A percentile compares a stretch with the other conserved stretches of the same genome.
phyloP scores from a whole-genome alignment of 2,113 vertebrate species.

The Mandrillus leucophaeus region DNA sequence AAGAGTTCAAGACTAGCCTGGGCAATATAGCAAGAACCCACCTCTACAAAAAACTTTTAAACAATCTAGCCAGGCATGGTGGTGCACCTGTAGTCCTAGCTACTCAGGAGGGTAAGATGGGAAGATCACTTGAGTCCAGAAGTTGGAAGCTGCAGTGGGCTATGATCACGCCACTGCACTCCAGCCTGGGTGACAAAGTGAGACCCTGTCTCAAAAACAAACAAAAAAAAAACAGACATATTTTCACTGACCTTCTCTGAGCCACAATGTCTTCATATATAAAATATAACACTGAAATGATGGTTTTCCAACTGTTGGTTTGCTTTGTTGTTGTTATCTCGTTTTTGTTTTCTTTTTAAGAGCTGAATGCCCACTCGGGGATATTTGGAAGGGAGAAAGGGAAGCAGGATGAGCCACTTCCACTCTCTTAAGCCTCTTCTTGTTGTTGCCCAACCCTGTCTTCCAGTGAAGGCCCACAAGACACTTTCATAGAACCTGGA shows the following conservation, averaged over 20 bases:
- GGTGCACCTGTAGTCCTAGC: too few relatives aligned
- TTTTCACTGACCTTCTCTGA: neutral
- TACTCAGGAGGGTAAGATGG: too few relatives aligned
- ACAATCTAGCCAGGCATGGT: too few relatives aligned
- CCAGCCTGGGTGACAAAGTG: too few relatives aligned
- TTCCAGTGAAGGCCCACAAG: neutral
- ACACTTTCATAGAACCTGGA: neutral
- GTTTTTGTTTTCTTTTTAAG: neutral
- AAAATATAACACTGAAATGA: conserved; percentile 15
- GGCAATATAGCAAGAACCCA: too few relatives aligned
- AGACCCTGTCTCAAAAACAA: too few relatives aligned
- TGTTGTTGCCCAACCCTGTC: neutral
- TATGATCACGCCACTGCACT: too few relatives aligned
- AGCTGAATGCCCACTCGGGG: neutral
- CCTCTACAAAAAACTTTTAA: too few relatives aligned
- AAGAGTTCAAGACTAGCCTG: too few relatives aligned
- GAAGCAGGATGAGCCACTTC: neutral
- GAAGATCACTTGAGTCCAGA: too few relatives aligned
- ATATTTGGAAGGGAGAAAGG: neutral
- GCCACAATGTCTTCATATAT: neutral
- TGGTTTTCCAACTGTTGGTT: neutral
- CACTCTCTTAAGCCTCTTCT: neutral
- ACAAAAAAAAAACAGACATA: neutral
- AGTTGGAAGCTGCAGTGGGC: too few relatives aligned
- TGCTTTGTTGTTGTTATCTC: neutral